phyloP scores from a whole-genome alignment of 53 echinoderm and acorn worm species.

The Actinopyga echinites region DNA sequence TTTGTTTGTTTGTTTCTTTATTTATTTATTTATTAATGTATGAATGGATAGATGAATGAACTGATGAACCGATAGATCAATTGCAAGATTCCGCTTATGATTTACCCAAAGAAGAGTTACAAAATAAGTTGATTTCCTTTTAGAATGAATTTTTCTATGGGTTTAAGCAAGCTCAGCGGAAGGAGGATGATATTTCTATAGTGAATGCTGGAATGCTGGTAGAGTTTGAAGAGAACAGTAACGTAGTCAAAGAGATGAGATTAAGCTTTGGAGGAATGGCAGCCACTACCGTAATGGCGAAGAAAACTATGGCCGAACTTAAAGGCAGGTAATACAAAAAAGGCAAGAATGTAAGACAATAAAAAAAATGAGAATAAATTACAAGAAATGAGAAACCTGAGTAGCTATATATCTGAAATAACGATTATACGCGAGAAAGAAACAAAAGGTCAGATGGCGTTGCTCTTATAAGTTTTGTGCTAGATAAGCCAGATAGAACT shows the following conservation, averaged over 20 bases:
- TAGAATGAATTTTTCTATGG: constrained; percentile 76
- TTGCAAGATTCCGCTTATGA: too few relatives aligned
- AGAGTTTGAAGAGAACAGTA: constrained; percentile 44
- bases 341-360: background rate
- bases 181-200: constrained; percentile 84
- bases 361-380: background rate
- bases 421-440: too few relatives aligned
- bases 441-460: too few relatives aligned
- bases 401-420: too few relatives aligned
- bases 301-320: constrained; percentile 58
- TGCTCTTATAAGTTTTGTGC: too few relatives aligned
- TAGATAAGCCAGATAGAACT: too few relatives aligned
- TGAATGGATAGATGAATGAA: too few relatives aligned
- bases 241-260: constrained; percentile 47
- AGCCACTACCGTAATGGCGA: constrained; percentile 68
- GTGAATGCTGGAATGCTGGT: constrained; percentile 86
- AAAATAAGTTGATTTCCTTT: background rate
- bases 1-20: too few relatives aligned
- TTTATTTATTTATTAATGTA: too few relatives aligned
- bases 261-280: constrained; percentile 85
- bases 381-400: too few relatives aligned
- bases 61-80: too few relatives aligned
- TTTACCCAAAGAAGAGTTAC: too few relatives aligned
- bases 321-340: constrained; percentile 57
- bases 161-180: constrained; percentile 79